phyloP scores from a whole-genome alignment of 2,113 vertebrate species.

The Colistium nudipinnis region DNA sequence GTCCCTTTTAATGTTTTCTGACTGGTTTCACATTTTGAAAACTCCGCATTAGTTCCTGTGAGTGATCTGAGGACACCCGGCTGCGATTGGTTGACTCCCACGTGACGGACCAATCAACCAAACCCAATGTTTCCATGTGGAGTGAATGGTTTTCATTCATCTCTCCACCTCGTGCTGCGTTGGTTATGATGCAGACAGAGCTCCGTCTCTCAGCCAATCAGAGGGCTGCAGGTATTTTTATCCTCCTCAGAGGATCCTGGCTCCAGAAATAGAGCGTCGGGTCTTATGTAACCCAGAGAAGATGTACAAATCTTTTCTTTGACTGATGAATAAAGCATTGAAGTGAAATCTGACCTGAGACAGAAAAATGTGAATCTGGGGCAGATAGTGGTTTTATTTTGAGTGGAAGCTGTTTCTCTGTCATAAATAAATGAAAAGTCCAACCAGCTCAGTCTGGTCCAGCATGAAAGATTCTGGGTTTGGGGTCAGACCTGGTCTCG shows the following conservation, averaged over 20 bases:
- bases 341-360: conserved; percentile 34
- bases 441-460: conserved; percentile 15
- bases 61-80: no score
- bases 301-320: background rate
- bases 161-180: background rate
- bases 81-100: no score
- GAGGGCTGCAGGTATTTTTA: conserved; percentile 53
- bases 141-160: conserved; percentile 42
- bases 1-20: no score
- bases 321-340: conserved; percentile 37
- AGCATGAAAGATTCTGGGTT: background rate
- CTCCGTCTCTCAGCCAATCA: conserved; percentile 37
- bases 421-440: conserved; percentile 37
- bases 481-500: background rate
- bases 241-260: conserved; percentile 28
- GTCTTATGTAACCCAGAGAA: conserved; percentile 32
- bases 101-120: background rate
- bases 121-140: background rate
- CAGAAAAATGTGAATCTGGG: conserved; percentile 19
- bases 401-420: conserved; percentile 4
- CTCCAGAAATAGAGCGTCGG: conserved; percentile 44
- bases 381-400: conserved; percentile 34
- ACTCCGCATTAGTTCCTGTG: no score
- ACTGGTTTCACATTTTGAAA: no score
- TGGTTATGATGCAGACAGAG: conserved; percentile 37